Base-by-base conservation (phyloP, 1,140 invertebrate species). In the Atopsyche davidsoni region DNA sequence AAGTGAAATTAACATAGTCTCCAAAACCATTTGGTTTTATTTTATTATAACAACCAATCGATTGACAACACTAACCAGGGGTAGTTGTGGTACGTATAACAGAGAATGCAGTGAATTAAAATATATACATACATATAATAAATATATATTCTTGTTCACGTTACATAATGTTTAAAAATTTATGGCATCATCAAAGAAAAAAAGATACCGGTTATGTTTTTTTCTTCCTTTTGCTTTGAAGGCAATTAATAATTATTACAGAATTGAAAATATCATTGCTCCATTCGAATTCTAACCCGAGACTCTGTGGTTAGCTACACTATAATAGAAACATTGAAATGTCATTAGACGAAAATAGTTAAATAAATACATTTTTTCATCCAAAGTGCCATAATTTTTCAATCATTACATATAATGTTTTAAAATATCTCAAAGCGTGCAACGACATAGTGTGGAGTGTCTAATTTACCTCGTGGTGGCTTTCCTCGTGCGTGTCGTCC, bases 401-500 rank as follows among this genome's bases (percentile, higher is more conserved):
- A 11, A 35, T 21, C 14, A 21, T 14, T 7, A 28, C 24, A 4
- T 10, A 36, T 16, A 11, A 11, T n/a, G 9, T 38, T 38, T 14
- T 17, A 38, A 38, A 38, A 38, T 38, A 17, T 14, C 9, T 14
- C n/a, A 14, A 14, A n/a, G 24, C 24, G 16, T 21, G 21, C 2
- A 39, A 39, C 11, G 2, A 11, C 3, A 19, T 2, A 16, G n/a
- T 39, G 17, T 17, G n/a, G 18, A 19, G 36, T 13, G 16, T 25
- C 28, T 24, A 38, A 55, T 31, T 64, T 60, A 81, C 81, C 74
- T 85, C 81, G 56, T 84, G 81, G 44, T 83, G 82, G 53, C 77
- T 78, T 59, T 79, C 77, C 36, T 81, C 79, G 4, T 23, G 28
- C 70, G 55, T 71, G 79, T 80, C 80, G 11, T 86, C 83, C 22